Percentiles rank a stretch among this genome's conserved stretches.
These are phyloP conservation scores for Rhinichthys klamathensis DNA, from an alignment of 2,113 vertebrate species.

Conservation along the genomic window DNA sequence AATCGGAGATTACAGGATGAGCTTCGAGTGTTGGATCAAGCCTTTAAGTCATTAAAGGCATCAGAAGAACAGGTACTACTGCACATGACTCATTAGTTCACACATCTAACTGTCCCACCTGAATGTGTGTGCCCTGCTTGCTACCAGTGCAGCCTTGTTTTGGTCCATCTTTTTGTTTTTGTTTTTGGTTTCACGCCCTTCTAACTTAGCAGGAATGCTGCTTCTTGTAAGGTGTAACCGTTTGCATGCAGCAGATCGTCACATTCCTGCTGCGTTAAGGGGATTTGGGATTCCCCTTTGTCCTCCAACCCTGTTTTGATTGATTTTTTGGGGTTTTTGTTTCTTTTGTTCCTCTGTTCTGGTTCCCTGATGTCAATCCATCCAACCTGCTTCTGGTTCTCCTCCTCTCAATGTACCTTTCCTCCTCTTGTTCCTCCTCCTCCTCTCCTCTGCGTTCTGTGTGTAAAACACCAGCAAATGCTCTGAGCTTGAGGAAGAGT, in stretches of 20 bases:
- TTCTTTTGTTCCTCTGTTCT: slow-evolving; percentile 63
- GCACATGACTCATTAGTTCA: slow-evolving; percentile 70
- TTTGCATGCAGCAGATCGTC: slow-evolving; percentile 1
- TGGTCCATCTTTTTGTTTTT: slow-evolving; percentile 68
- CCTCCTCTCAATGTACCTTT: slow-evolving; percentile 63
- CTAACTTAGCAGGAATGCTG: slow-evolving; percentile 72
- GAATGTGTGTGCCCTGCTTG: slow-evolving; percentile 66
- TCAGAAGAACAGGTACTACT: slow-evolving; percentile 95
- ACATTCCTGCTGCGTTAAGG: slow-evolving; percentile 68
- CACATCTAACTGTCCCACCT: slow-evolving; percentile 64
- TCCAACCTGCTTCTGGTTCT: slow-evolving; percentile 61
- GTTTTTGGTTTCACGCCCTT: slow-evolving; percentile 46
- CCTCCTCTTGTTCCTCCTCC: slow-evolving; percentile 46
- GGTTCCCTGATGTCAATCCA: slow-evolving; percentile 60
- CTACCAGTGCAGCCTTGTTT: slow-evolving; percentile 63
- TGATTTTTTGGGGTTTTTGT: slow-evolving; percentile 59
- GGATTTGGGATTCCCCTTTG: slow-evolving; percentile 48
- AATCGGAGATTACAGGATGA: slow-evolving; percentile 88
- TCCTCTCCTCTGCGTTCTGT: slow-evolving; percentile 70
- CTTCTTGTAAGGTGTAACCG: not conserved
- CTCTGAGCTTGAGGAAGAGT: slow-evolving; percentile 99
- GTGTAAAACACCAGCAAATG: slow-evolving; percentile 96
- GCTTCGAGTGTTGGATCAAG: slow-evolving; percentile 93
- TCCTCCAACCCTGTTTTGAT: slow-evolving; percentile 70
- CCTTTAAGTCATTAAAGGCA: slow-evolving; percentile 92